A percentile compares a stretch with the other conserved stretches of the same genome.
phyloP scores from a whole-genome alignment of 2,113 vertebrate species.

The Seriola quinqueradiata region DNA sequence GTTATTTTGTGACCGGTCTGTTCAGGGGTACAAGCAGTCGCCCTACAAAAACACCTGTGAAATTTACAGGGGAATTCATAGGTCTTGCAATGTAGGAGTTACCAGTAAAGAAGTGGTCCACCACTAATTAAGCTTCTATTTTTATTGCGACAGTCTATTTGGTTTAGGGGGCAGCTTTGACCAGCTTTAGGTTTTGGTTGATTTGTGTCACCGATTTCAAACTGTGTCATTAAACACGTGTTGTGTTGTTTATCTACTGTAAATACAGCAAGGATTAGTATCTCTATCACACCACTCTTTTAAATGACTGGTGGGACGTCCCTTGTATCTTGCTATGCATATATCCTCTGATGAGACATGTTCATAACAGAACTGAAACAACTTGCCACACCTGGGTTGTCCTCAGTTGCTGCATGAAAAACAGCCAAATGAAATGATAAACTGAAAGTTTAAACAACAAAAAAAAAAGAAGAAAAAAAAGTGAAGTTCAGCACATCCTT shows the following conservation, averaged over 20 bases:
- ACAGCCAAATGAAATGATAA: constrained; percentile 11
- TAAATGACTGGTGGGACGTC: background rate
- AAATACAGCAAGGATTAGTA: background rate
- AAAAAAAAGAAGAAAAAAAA: background rate
- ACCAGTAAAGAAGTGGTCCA: constrained; percentile 5
- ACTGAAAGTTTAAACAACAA: background rate
- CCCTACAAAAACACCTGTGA: background rate
- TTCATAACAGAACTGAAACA: constrained; percentile 77
- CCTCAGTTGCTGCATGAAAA: constrained; percentile 45
- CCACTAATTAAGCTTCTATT: background rate
- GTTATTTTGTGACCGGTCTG: background rate
- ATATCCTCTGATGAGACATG: constrained; percentile 1
- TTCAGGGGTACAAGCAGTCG: background rate
- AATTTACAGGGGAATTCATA: constrained; percentile 7
- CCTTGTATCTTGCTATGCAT: constrained; percentile 22
- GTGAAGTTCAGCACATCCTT: background rate
- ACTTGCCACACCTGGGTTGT: constrained; percentile 58
- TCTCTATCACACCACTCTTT: background rate
- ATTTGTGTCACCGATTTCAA: background rate
- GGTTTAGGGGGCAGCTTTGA: background rate
- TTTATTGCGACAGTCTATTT: background rate
- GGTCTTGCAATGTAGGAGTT: background rate
- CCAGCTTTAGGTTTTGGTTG: constrained; percentile 6
- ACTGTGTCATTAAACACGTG: constrained; percentile 2
- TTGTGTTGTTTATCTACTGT: constrained; percentile 22